These are phyloP conservation scores for Bimastos eiseni DNA, from an alignment of 2,888 invertebrate species.

Conservation along the genomic window DNA sequence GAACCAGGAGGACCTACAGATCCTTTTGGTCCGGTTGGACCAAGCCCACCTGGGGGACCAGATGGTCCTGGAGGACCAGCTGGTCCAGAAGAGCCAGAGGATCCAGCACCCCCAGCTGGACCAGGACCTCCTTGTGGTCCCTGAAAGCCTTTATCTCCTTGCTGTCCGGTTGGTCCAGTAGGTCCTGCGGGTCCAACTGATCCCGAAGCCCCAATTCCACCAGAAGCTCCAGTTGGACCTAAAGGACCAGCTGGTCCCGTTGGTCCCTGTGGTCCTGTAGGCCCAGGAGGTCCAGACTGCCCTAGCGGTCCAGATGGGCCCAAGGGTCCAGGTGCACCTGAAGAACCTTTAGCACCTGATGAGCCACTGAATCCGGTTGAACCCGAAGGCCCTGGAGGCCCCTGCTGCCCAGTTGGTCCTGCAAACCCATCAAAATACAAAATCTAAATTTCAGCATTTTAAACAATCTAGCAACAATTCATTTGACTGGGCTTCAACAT, in stretches of 20 bases:
- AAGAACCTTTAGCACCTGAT: constrained; percentile 26
- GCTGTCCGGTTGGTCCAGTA: constrained; percentile 28
- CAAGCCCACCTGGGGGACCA: constrained; percentile 27
- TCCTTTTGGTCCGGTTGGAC: constrained; percentile 52
- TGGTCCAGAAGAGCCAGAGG: constrained; percentile 37
- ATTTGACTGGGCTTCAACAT: neutral
- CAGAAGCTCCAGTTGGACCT: constrained; percentile 34
- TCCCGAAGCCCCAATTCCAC: constrained; percentile 21
- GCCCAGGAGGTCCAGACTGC: constrained; percentile 48
- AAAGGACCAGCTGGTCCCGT: constrained; percentile 27
- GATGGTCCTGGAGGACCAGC: constrained; percentile 31
- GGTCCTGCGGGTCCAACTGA: constrained; percentile 33
- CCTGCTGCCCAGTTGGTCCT: constrained; percentile 37
- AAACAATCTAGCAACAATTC: neutral
- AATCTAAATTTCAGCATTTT: neutral
- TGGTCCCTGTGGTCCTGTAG: constrained; percentile 31
- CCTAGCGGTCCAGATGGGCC: constrained; percentile 41
- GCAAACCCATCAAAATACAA: neutral
- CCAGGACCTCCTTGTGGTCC: constrained; percentile 28
- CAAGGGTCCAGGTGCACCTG: constrained; percentile 32
- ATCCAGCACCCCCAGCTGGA: constrained; percentile 47
- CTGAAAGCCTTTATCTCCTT: constrained; percentile 27
- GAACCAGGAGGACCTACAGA: constrained; percentile 28
- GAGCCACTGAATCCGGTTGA: constrained; percentile 62
- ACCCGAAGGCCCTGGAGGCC: constrained; percentile 58